A percentile compares a stretch with the other conserved stretches of the same genome.
Evolutionary conservation across 2,888 invertebrate genomes (phyloP).

Genomic region (Drosophila paracracens): DNA sequence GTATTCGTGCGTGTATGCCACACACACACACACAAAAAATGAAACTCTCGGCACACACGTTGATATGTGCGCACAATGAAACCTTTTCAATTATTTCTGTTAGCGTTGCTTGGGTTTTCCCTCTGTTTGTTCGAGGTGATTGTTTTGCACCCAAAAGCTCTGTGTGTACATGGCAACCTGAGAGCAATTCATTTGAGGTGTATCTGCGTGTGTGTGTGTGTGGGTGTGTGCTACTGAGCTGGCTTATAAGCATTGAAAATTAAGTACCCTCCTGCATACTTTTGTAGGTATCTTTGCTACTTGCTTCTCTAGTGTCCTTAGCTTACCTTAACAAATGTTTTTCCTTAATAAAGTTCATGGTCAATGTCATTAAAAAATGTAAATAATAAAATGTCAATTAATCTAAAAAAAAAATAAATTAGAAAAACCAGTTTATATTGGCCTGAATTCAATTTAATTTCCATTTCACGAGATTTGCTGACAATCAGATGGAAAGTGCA

Average conservation of each 20-base stretch:
- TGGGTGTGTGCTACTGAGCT: background rate
- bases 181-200: constrained; percentile 21
- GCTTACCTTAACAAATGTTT: no score
- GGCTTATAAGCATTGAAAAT: constrained; percentile 2
- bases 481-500: constrained; percentile 41
- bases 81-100: constrained; percentile 75
- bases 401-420: background rate
- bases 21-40: constrained; percentile 12
- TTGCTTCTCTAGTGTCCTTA: background rate
- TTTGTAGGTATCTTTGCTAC: background rate
- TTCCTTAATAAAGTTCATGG: background rate
- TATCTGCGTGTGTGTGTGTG: background rate
- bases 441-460: background rate
- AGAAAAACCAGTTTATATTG: background rate
- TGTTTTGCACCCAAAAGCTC: constrained; percentile 23
- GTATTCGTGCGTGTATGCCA: background rate
- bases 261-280: background rate
- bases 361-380: background rate
- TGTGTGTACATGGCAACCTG: constrained; percentile 32
- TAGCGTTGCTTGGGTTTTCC: constrained; percentile 33
- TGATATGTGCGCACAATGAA: constrained; percentile 57
- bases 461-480: background rate
- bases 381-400: background rate
- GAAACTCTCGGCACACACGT: constrained; percentile 25
- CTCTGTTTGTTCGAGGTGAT: constrained; percentile 37